Conservation (phyloP, 2,888 invertebrate genomes). For the Mamestra brassicae region DNA sequence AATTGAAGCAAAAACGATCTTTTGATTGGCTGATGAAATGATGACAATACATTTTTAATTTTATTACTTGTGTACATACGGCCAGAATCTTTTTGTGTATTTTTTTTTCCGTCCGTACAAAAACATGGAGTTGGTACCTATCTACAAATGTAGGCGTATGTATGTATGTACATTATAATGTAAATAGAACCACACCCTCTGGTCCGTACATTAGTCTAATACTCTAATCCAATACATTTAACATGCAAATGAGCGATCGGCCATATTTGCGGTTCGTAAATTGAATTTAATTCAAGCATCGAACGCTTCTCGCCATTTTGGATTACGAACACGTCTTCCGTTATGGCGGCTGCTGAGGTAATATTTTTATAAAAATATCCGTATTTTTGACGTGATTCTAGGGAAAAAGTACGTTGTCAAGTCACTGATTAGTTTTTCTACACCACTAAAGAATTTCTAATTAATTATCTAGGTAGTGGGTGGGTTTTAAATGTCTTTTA, state of each 20-base stretch:
- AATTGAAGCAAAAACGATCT: constrained; percentile 4
- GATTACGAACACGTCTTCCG: constrained; percentile 46
- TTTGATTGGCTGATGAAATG: constrained; percentile 4
- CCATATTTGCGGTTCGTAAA: constrained; percentile 53
- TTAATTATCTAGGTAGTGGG: not conserved
- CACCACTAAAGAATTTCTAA: not conserved
- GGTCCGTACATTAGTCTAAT: constrained; percentile 50
- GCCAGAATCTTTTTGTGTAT: not conserved
- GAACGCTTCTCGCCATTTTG: constrained; percentile 35
- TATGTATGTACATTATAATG: constrained; percentile 7
- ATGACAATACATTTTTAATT: constrained; percentile 25
- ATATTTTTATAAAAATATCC: constrained; percentile 34
- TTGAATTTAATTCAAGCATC: constrained; percentile 57
- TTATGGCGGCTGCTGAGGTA: constrained; percentile 14
- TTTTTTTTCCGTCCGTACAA: not conserved
- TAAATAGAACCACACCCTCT: constrained; percentile 43
- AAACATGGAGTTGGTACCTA: not conserved
- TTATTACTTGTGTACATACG: not conserved
- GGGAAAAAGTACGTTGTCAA: not conserved
- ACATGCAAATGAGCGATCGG: constrained; percentile 59
- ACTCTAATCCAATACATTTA: constrained; percentile 57
- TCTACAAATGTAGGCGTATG: not conserved
- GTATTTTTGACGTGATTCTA: not conserved
- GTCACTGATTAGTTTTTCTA: not conserved
- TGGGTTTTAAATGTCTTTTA: not conserved